Evolutionary conservation across 2,888 invertebrate genomes (phyloP), one percentile per base, ranked within the genome.

Genomic region (Archips crataeganus): DNA sequence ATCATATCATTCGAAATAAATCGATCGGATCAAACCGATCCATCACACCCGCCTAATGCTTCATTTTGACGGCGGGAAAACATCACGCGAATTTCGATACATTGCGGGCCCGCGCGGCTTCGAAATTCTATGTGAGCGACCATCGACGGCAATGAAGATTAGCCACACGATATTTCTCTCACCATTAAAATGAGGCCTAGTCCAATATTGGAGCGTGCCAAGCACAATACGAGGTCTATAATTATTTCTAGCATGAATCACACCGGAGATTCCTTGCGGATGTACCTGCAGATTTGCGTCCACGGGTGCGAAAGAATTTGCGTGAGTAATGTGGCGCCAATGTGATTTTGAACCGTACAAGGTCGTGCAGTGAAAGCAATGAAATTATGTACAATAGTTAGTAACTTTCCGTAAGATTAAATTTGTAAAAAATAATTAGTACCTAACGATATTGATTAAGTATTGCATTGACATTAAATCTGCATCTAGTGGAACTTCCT

Each of bases 221-320:
- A 67, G 51, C 66, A 65, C 63, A 51, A 73, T 39, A 57, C 34
- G 47, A n/a, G 63, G 63, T n/a, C 59, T 47, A 59, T 69, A 68
- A 73, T 73, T 63, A 73, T 73, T 49, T 64, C 68, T 73, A 69
- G 51, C 36, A 68, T 73, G 73, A 73, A n/a, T 73, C 73, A 73
- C 68, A 59, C 73, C 73, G 73, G 73, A 69, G 67, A 72, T 68
- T 34, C 73, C 57, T 68, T 68, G 63, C 73, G 73, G 73, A 73
- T 73, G 73, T 73, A 64, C 49, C 65, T 47, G 34, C 65, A 64
- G 68, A 68, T 68, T 68, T 32, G 68, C 73, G 68, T 68, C 59
- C 71, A 39, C 68, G 69, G 47, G 67, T 68, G 67, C 67, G 45
- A 59, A 73, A 63, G 68, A 69, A 73, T 73, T 68, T 49, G 59